Percentiles rank a stretch among this genome's conserved stretches.
Conservation (phyloP, 2,113 vertebrate species). For the Scomber japonicus region DNA sequence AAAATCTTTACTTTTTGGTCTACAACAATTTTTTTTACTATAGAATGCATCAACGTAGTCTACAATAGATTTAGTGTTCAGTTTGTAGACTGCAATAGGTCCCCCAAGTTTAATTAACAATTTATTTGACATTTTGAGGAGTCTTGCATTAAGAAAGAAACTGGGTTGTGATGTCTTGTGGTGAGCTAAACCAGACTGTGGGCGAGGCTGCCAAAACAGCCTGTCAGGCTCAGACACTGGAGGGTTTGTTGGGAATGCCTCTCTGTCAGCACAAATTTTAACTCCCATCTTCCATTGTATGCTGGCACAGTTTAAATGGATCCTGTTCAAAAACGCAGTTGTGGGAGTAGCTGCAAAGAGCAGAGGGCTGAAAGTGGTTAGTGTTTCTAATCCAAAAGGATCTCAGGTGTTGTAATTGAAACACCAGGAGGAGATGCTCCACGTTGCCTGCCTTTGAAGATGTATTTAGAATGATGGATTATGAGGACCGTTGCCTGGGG, state of each 20-base stretch:
- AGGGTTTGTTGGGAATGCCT: neutral
- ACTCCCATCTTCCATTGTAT: neutral
- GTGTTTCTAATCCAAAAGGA: neutral
- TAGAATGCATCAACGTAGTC: no score
- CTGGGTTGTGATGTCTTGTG: neutral
- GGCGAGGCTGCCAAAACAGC: neutral
- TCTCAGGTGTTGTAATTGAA: neutral
- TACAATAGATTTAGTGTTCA: no score
- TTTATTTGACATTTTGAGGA: neutral
- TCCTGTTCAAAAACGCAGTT: neutral
- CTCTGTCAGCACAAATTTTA: slow-evolving; percentile 14
- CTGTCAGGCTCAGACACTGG: neutral
- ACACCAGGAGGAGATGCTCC: neutral
- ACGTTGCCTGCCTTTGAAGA: neutral
- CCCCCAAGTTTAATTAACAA: no score
- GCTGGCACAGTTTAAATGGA: neutral
- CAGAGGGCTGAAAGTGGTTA: neutral
- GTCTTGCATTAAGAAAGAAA: neutral
- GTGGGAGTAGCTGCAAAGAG: neutral
- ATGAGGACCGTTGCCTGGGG: no score
- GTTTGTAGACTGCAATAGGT: no score
- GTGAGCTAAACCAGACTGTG: neutral
- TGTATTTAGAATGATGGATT: neutral
- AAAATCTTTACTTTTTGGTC: no score
- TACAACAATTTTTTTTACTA: no score